Percentiles rank a stretch among this genome's conserved stretches.
Evolutionary conservation across 1,140 invertebrate species (phyloP).

Genomic region (Armadillidium nasatum): DNA sequence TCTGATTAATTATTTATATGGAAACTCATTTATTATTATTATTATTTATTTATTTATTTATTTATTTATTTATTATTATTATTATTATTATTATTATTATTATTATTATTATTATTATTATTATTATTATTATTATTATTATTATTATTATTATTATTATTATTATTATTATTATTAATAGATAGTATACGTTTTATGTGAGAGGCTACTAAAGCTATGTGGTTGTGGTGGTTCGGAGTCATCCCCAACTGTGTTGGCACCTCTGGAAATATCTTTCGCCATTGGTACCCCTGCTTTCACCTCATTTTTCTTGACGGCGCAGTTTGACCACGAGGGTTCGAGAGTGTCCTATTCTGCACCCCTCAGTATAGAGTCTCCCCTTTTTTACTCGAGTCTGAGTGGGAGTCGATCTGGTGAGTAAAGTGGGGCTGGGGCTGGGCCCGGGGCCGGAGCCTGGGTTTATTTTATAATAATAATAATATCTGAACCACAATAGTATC

Average conservation of each 20-base stretch:
- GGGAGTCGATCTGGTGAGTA: constrained; percentile 28
- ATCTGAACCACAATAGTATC: too few species aligned
- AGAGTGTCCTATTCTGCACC: constrained; percentile 40
- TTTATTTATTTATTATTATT: too few species aligned
- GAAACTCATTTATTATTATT: too few species aligned
- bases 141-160: background rate
- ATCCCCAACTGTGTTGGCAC: constrained; percentile 39
- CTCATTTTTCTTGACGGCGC: constrained; percentile 43
- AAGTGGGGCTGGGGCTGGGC: too few species aligned
- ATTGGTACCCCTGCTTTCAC: constrained; percentile 45
- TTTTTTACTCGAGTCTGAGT: constrained; percentile 28
- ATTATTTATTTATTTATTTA: too few species aligned
- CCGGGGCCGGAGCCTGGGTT: too few species aligned
- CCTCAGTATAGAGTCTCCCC: constrained; percentile 32
- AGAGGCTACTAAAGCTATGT: constrained; percentile 66
- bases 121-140: too few species aligned
- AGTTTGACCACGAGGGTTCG: constrained; percentile 35
- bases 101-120: too few species aligned
- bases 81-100: too few species aligned
- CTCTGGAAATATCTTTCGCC: constrained; percentile 42
- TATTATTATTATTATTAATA: constrained; percentile 49
- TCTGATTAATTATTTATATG: too few species aligned
- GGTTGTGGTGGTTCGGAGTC: constrained; percentile 36
- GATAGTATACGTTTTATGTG: constrained; percentile 70
- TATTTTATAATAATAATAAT: too few species aligned